Evolutionary conservation across 2,797 vertebrate species (phyloP), one percentile per base, ranked within the genome.

Genomic region (Percopsis omiscomaycus): DNA sequence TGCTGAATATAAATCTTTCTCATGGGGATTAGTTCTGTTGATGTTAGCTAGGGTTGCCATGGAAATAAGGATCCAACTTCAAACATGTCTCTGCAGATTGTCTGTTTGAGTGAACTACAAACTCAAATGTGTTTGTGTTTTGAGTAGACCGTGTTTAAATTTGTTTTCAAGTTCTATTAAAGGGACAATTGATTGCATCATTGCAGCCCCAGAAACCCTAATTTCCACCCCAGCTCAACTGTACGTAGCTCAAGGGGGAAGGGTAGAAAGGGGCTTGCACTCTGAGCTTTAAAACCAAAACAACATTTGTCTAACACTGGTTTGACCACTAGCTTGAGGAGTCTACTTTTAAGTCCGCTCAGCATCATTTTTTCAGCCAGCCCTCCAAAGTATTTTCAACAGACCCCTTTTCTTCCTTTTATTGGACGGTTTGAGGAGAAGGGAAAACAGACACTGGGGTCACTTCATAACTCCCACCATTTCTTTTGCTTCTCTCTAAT

Each of bases 1-100:
- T 94, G 91, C 90, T 93, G 92, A 94, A 92, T 91, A 91, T 90
- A 90, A 90, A 87, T 84, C 89, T 89, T 89, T 87, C 86, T 84
- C 69, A 63, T 81, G 84, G 81, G 82, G 93, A 90, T 90, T 92
- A 92, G 84, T 75, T 86, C 77, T 81, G 87, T 89, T 89, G 88
- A 85, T 90, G 90, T 94, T 91, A 93, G 93, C 91, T 37, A 92
- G 87, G 87, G 94, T 93, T 93, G 89, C 89, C 81, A 71, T 81
- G 89, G 89, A 92, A 91, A 93, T 93, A 90, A 91, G 87, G 91
- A 88, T 88, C 54, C 60, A 46, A 3, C 57, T 61, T 62, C 63
- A 67, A 55, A 64, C 54, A 68, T 62, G 15, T 10, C 67, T 5
- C 69, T 78, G 69, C 44, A 59, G 47, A 55, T 54, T 75, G 67